Conservation (phyloP, 1,140 invertebrate species). For the Ips typographus region DNA sequence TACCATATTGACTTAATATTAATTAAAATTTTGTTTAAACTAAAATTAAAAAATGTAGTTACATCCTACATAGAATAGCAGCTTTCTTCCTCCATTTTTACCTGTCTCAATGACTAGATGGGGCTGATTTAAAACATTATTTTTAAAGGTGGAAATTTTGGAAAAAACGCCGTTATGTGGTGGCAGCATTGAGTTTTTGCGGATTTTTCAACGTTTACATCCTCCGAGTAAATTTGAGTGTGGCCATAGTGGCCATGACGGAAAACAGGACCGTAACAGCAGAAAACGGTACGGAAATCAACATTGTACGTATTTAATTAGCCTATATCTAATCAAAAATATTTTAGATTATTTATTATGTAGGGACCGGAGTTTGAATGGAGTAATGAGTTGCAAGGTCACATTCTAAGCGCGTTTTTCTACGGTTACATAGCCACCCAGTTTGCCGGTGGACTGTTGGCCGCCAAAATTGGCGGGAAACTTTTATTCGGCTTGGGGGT, state of each 20-base stretch:
- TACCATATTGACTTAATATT: too few relatives aligned
- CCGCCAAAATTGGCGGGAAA: constrained; percentile 60
- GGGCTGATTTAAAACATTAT: too few relatives aligned
- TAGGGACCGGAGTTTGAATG: constrained; percentile 70
- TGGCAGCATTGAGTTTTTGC: constrained; percentile 78
- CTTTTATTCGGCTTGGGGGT: constrained; percentile 80
- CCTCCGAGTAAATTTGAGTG: constrained; percentile 83
- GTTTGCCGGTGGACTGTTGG: constrained; percentile 61
- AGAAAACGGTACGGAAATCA: constrained; percentile 34
- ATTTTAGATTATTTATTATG: not conserved
- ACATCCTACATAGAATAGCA: too few relatives aligned
- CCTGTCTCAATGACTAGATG: too few relatives aligned
- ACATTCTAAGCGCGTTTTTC: constrained; percentile 86
- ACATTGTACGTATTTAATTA: constrained; percentile 40
- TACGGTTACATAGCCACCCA: constrained; percentile 78
- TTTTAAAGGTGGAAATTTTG: constrained; percentile 62
- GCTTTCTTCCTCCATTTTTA: too few relatives aligned
- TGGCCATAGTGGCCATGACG: constrained; percentile 89
- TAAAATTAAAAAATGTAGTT: too few relatives aligned
- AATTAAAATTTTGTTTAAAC: too few relatives aligned
- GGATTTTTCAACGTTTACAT: constrained; percentile 90
- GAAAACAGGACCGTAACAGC: constrained; percentile 52
- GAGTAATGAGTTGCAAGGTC: constrained; percentile 75
- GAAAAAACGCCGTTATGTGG: constrained; percentile 69
- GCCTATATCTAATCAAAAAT: not conserved